Evolutionary conservation across 2,113 vertebrate genomes (phyloP).

Genomic region (Nothobranchius kuhntae): DNA sequence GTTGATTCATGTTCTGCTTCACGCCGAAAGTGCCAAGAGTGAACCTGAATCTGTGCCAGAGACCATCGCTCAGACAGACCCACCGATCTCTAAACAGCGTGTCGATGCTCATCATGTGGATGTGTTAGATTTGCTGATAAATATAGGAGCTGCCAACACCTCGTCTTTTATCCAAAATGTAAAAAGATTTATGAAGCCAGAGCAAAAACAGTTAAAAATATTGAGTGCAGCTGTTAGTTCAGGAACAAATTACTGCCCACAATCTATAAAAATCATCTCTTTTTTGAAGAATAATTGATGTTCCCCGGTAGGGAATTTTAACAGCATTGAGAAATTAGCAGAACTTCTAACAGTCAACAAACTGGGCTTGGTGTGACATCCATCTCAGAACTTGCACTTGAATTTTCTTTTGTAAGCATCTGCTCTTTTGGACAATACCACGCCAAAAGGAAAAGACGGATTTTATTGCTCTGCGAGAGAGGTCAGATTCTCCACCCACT

Average conservation of each 20-base stretch:
- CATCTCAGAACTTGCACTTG: slow-evolving; percentile 32
- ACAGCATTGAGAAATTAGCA: slow-evolving; percentile 15
- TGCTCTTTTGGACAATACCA: slow-evolving; percentile 24
- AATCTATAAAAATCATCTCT: slow-evolving; percentile 10
- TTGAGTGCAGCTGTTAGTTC: slow-evolving; percentile 7
- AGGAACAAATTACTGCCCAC: background rate
- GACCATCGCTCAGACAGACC: slow-evolving; percentile 35
- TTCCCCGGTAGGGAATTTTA: slow-evolving; percentile 16
- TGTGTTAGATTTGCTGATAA: slow-evolving; percentile 41
- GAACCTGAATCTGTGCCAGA: slow-evolving; percentile 24
- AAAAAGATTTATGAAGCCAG: slow-evolving; percentile 34
- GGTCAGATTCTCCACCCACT: slow-evolving; percentile 50
- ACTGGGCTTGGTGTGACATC: slow-evolving; percentile 3
- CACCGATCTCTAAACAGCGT: slow-evolving; percentile 40
- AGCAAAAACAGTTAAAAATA: slow-evolving; percentile 20
- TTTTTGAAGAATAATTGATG: background rate
- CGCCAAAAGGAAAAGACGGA: slow-evolving; percentile 21
- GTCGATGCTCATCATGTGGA: slow-evolving; percentile 47
- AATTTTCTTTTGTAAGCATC: slow-evolving; percentile 22
- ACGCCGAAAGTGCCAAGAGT: background rate
- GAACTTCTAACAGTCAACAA: background rate
- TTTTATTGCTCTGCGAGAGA: slow-evolving; percentile 47
- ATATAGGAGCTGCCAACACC: slow-evolving; percentile 28
- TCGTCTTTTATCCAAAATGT: slow-evolving; percentile 21
- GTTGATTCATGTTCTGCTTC: slow-evolving; percentile 19